Conservation (phyloP, 2,888 invertebrate genomes). For the Thalpophila matura region DNA sequence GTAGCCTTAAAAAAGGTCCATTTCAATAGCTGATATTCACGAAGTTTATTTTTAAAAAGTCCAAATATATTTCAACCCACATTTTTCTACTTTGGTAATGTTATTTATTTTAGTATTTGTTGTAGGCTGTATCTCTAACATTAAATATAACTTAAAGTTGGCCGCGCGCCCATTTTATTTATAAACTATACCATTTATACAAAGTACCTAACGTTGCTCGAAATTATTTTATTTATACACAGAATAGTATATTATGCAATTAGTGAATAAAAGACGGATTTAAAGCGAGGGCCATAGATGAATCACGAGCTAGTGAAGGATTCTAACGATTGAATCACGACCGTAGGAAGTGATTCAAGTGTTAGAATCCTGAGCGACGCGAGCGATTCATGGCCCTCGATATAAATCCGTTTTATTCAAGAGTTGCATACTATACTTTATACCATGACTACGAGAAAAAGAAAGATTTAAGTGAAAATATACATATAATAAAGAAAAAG, state of each 20-base stretch:
- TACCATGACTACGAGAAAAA: too few species aligned
- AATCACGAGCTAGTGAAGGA: too few species aligned
- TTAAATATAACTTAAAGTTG: slow-evolving; percentile 26
- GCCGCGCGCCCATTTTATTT: slow-evolving; percentile 29
- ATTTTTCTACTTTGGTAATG: slow-evolving; percentile 3
- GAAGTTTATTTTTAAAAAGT: slow-evolving; percentile 14
- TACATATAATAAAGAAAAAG: too few species aligned
- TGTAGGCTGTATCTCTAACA: slow-evolving; percentile 14
- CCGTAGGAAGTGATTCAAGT: too few species aligned
- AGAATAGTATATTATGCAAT: not conserved
- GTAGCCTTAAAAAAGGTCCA: slow-evolving; percentile 1
- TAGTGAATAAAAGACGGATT: too few species aligned
- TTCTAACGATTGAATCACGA: too few species aligned
- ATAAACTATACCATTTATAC: slow-evolving; percentile 13
- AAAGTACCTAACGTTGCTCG: slow-evolving; percentile 11
- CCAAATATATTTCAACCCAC: slow-evolving; percentile 14
- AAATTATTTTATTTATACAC: slow-evolving; percentile 1
- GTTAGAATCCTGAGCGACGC: too few species aligned
- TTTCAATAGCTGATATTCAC: slow-evolving; percentile 20
- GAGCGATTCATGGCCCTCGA: too few species aligned
- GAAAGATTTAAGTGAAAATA: too few species aligned
- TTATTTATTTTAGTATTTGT: slow-evolving; percentile 14
- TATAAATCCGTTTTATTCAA: too few species aligned
- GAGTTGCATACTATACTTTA: too few species aligned
- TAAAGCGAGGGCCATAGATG: too few species aligned